Percentiles rank a stretch among this genome's conserved stretches.
phyloP scores from a whole-genome alignment of 2,888 invertebrate genomes.

The Diplolepis rosae region DNA sequence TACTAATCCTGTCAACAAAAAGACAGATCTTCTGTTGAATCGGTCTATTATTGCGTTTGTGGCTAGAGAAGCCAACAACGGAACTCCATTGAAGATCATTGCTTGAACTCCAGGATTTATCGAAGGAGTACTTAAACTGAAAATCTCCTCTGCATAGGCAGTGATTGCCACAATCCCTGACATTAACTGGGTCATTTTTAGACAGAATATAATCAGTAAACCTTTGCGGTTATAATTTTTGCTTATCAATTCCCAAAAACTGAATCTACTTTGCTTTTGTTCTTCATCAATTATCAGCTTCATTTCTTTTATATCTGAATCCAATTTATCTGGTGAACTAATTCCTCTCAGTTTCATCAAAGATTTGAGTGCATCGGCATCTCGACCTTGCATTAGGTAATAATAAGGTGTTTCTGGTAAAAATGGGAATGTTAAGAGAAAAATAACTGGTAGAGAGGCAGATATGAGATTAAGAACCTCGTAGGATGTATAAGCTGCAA shows the following conservation, averaged over 20 bases:
- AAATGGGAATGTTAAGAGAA: conserved; percentile 76
- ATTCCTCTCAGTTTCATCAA: conserved; percentile 76
- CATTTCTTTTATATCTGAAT: conserved; percentile 77
- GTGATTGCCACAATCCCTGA: conserved; percentile 79
- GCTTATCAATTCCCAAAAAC: conserved; percentile 70
- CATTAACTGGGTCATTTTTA: conserved; percentile 80
- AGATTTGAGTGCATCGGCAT: conserved; percentile 76
- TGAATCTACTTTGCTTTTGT: neutral
- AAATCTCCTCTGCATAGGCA: conserved; percentile 79
- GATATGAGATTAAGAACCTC: conserved; percentile 75
- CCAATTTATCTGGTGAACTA: conserved; percentile 74
- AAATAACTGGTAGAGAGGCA: conserved; percentile 76
- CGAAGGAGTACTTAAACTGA: conserved; percentile 76
- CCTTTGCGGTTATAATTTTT: conserved; percentile 77
- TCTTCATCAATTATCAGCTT: conserved; percentile 75
- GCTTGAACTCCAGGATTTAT: conserved; percentile 75
- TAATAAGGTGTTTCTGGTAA: conserved; percentile 82
- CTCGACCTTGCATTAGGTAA: conserved; percentile 75
- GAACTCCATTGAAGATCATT: conserved; percentile 75
- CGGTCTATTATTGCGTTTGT: conserved; percentile 77
- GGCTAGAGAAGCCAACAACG: conserved; percentile 76
- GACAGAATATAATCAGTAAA: conserved; percentile 77
- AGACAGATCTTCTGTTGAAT: conserved; percentile 78
- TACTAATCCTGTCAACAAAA: conserved; percentile 77
- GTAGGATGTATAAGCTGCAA: conserved; percentile 75